These are phyloP conservation scores for Marmota monax DNA, from an alignment of 2,113 vertebrate species.

Conservation along the genomic window DNA sequence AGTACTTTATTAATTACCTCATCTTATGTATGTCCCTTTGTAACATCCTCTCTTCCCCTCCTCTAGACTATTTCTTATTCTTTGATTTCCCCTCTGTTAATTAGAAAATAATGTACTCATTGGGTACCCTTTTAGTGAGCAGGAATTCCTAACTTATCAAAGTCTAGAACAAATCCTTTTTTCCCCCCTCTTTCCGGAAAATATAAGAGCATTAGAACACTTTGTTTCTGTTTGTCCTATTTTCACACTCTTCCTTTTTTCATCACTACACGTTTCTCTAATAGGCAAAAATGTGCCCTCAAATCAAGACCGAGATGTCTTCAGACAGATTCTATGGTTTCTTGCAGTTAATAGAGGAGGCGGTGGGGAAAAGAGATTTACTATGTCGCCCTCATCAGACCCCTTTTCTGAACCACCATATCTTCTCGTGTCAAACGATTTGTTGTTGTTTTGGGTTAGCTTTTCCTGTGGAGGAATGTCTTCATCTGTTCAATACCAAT, in stretches of 20 bases:
- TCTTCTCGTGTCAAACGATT: neutral
- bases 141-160: neutral
- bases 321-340: neutral
- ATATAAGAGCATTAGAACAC: neutral
- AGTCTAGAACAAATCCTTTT: neutral
- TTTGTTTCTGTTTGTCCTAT: neutral
- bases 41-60: neutral
- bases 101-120: neutral
- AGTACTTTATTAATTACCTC: neutral
- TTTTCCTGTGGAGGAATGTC: neutral
- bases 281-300: neutral
- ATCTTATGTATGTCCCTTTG: neutral
- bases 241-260: neutral
- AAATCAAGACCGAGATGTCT: neutral
- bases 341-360: conserved; percentile 4
- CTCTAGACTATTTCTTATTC: neutral
- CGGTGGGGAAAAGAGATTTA: neutral
- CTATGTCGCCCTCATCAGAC: neutral
- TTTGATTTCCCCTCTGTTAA: neutral
- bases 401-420: neutral
- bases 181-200: neutral
- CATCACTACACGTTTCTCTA: neutral
- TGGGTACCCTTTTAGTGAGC: neutral
- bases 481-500: neutral
- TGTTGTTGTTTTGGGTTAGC: neutral